Base-by-base conservation (phyloP, 2,113 vertebrate species). In the Aleadryas rufinucha region DNA sequence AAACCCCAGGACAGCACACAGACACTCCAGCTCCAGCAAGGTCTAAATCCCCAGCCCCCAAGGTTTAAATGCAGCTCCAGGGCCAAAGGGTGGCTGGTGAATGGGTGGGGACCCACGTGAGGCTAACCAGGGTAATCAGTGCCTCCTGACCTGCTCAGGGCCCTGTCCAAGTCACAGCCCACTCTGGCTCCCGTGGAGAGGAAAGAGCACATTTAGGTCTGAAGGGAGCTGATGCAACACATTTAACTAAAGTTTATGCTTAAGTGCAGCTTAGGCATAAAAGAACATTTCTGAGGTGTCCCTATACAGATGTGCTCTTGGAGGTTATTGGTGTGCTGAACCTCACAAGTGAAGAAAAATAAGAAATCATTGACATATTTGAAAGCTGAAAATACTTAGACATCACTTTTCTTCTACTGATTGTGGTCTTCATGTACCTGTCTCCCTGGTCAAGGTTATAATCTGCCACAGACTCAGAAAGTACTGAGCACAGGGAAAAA, bases 11-110 rank as follows among this genome's bases (percentile, higher is more conserved):
- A 30, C 22, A 59, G 4, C 68, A 57, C 2, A 44, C 1, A 18
- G 0, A 10, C 6, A 16, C 12, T 2, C 2, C 22, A 35, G 0
- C 33, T 27, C 23, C 4, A 72, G 0, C 1, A 41, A 26, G 0
- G 0, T 0, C 1, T 3, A 0, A 16, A 2, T 4, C 13, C 18
- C 13, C 9, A 0, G 6, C 13, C 26, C 4, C 20, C 5, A 15
- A 22, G 16, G 7, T 63, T 72, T 86, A 83, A 83, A 64, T 76
- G 27, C 49, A 80, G 28, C 42, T 66, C 22, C 56, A 41, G 24
- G 27, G 21, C 27, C 54, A 39, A 4, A 7, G 26, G n/a, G 26
- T 30, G 22, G 20, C 6, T 45, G 28, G 19, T 35, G 24, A 4
- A 3, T 22, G 47, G 7, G 26, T 59, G 17, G 26, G 53, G 24